Percentiles rank a stretch among this genome's conserved stretches.
These are phyloP conservation scores for Gymnoscelis rufifasciata DNA, from an alignment of 2,888 invertebrate species.

Conservation along the genomic window DNA sequence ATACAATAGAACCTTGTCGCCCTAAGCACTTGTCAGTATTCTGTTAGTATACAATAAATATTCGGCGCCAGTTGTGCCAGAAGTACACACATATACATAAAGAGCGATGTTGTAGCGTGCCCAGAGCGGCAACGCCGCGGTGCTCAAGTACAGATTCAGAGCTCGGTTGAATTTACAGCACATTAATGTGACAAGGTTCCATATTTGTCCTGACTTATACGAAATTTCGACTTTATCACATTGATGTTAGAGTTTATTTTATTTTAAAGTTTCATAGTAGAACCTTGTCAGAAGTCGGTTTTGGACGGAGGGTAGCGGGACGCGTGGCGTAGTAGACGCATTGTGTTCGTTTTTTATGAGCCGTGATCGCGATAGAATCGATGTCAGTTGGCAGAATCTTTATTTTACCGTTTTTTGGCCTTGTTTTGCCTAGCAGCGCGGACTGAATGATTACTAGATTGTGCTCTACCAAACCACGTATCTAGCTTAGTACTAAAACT, in stretches of 20 bases:
- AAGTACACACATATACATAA: slow-evolving; percentile 76
- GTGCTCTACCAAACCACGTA: slow-evolving; percentile 9
- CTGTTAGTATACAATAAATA: slow-evolving; percentile 79
- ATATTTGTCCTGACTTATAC: slow-evolving; percentile 13
- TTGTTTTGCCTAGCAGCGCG: slow-evolving; percentile 44
- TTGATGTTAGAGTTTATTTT: slow-evolving; percentile 29
- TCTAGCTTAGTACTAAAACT: no score
- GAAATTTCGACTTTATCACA: slow-evolving; percentile 28
- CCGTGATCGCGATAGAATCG: slow-evolving; percentile 69
- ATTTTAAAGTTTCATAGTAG: slow-evolving; percentile 12
- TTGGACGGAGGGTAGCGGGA: slow-evolving; percentile 69
- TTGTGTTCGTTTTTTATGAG: slow-evolving; percentile 72
- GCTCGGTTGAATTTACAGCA: slow-evolving; percentile 55
- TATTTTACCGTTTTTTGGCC: slow-evolving; percentile 77
- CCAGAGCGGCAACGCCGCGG: slow-evolving; percentile 73
- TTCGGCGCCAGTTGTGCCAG: slow-evolving; percentile 78
- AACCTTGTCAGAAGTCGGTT: slow-evolving; percentile 42
- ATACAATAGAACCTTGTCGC: slow-evolving; percentile 63
- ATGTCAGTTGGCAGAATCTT: slow-evolving; percentile 79
- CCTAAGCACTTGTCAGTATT: slow-evolving; percentile 68
- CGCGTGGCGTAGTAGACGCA: slow-evolving; percentile 60
- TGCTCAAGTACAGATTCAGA: slow-evolving; percentile 64
- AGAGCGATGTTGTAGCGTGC: slow-evolving; percentile 60
- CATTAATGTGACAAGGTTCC: slow-evolving; percentile 49
- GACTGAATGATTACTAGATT: slow-evolving; percentile 13